Evolutionary conservation across 2,113 vertebrate species (phyloP), one percentile per base, ranked within the genome.

Genomic region (Uropsilus gracilis): DNA sequence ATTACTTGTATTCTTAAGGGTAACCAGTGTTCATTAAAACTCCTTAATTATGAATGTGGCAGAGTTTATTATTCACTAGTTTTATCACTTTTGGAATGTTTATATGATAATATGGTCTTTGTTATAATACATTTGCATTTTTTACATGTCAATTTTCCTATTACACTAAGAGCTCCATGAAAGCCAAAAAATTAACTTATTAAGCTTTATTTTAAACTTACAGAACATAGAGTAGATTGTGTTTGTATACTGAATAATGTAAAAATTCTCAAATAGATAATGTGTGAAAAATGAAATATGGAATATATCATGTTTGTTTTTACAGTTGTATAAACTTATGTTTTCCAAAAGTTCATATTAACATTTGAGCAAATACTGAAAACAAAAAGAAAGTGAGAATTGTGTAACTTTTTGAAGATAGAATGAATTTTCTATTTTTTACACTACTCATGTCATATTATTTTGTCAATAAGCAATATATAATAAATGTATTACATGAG

Each of bases 21-120:
- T 34, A 93, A 85, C 2, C 20, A 89, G 6, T 4, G 75, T 46
- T 93, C 34, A 46, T 37, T 66, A 95, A 59, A 96, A 78, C 32
- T 72, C 73, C 5, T 73, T 6, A 87, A 2, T 68, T 88, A 46
- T 50, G 84, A 89, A 71, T 6, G 42, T 48, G n/a, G 17, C 37
- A 91, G 42, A 63, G 1, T 80, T 91, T 73, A 32, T 87, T 64
- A 34, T 89, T 84, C 32, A 34, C 80, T 37, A 86, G 20, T 63
- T 88, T 68, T 61, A 64, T 22, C 44, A 82, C 26, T 5, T 20
- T 86, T 72, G 1, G 6, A 92, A 44, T 34, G 10, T 82, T 6
- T 61, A 32, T 39, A 90, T 66, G 82, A 30, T 8, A 63, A 12
- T 26, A 46, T 1, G 75, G 22, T 0, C 7, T 86, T 86, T 89